A percentile compares a stretch with the other conserved stretches of the same genome.
These are phyloP conservation scores for Synanthedon tipuliformis DNA, from an alignment of 2,888 invertebrate species.

Conservation along the genomic window DNA sequence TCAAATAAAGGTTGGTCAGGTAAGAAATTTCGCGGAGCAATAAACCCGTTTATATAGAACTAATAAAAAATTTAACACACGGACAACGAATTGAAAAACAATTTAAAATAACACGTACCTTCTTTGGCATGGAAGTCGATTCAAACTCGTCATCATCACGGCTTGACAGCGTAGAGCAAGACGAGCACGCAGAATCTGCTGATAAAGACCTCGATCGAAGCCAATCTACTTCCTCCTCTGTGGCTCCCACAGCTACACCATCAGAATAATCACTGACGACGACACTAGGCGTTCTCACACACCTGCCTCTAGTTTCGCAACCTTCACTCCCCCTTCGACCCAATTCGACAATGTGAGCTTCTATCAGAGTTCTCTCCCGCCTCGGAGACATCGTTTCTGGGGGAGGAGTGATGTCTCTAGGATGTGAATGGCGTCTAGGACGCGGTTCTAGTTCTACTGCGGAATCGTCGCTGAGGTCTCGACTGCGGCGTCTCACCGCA, in stretches of 20 bases:
- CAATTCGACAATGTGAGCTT: conserved; percentile 70
- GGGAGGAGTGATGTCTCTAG: conserved; percentile 49
- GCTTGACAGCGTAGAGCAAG: conserved; percentile 79
- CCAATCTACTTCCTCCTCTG: conserved; percentile 59
- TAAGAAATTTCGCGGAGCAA: background rate
- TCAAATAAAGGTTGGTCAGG: background rate
- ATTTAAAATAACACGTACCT: conserved; percentile 39
- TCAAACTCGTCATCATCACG: conserved; percentile 75
- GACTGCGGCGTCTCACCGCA: conserved; percentile 54
- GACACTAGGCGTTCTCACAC: conserved; percentile 85
- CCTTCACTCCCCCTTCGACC: conserved; percentile 65
- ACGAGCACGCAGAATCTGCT: conserved; percentile 80
- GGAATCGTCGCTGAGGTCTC: conserved; percentile 66
- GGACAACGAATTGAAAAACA: background rate
- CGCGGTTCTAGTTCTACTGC: conserved; percentile 67
- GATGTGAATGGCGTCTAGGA: conserved; percentile 48
- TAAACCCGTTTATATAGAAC: background rate
- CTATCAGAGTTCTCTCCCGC: conserved; percentile 49
- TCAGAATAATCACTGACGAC: conserved; percentile 90
- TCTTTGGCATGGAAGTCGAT: conserved; percentile 55
- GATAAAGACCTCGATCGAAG: conserved; percentile 62
- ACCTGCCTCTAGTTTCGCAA: conserved; percentile 60
- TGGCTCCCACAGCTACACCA: conserved; percentile 62
- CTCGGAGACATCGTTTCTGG: conserved; percentile 53
- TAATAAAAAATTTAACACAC: background rate